Conservation (phyloP, 2,797 vertebrate genomes). For the Rhincodon typus region DNA sequence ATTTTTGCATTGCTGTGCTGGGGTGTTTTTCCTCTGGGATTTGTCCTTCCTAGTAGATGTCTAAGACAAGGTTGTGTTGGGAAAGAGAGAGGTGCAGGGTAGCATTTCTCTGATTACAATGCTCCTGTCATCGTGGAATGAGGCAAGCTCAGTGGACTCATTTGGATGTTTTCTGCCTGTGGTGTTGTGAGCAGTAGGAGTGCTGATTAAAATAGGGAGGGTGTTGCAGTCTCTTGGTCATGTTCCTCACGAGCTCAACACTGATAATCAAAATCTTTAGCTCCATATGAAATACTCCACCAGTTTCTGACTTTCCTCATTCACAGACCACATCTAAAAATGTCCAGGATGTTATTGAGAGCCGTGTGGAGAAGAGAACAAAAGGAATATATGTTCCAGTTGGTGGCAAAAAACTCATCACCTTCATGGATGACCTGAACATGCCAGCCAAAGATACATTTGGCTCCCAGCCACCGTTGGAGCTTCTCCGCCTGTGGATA, state of each 20-base stretch:
- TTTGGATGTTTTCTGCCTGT: background rate
- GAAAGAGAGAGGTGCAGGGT: background rate
- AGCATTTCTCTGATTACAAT: background rate
- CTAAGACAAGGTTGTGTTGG: background rate
- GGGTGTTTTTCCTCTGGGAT: background rate
- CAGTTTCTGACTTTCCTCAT: background rate
- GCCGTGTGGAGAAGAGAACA: constrained; percentile 74
- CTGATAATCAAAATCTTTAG: background rate
- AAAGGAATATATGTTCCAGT: constrained; percentile 71
- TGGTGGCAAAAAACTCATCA: constrained; percentile 71
- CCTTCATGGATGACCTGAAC: constrained; percentile 81
- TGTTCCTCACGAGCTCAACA: background rate
- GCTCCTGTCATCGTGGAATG: background rate
- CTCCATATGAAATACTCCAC: background rate
- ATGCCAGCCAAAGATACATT: constrained; percentile 77
- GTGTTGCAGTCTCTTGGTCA: background rate
- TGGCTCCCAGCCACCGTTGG: constrained; percentile 80
- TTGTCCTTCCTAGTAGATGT: background rate
- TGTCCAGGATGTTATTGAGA: constrained; percentile 75
- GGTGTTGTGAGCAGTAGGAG: background rate
- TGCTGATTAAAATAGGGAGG: background rate
- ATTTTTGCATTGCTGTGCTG: background rate
- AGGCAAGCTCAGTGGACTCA: background rate
- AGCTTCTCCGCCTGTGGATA: constrained; percentile 78
- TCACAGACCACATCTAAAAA: constrained; percentile 72